These are phyloP conservation scores for Apogon hyalosoma DNA, from an alignment of 2,797 vertebrate genomes.

Conservation along the genomic window DNA sequence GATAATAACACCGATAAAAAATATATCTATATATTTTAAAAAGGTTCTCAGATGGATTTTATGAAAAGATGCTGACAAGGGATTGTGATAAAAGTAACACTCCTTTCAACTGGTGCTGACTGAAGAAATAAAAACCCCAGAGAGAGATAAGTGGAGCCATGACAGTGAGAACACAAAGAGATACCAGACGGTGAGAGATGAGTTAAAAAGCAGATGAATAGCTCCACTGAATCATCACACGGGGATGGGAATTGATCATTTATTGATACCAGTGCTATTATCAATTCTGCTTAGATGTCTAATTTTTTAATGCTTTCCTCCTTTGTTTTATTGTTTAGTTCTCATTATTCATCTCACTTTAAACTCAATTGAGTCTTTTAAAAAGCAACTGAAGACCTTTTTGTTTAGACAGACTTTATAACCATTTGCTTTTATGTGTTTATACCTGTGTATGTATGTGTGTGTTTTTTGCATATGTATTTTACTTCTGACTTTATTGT, in stretches of 20 bases:
- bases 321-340: too few species aligned
- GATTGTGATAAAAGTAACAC: not conserved
- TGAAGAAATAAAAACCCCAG: conserved; percentile 19
- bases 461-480: too few species aligned
- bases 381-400: too few species aligned
- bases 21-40: not conserved
- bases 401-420: too few species aligned
- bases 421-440: too few species aligned
- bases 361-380: too few species aligned
- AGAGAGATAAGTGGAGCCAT: not conserved
- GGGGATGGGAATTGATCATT: not conserved
- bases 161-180: conserved; percentile 7
- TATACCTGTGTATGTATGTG: too few species aligned
- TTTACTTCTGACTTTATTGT: too few species aligned
- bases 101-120: not conserved
- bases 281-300: too few species aligned
- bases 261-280: too few species aligned
- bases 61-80: conserved; percentile 2
- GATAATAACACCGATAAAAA: conserved; percentile 9
- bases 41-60: conserved; percentile 9
- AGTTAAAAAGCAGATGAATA: conserved; percentile 3
- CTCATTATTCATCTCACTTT: too few species aligned
- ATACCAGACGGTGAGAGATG: conserved; percentile 11
- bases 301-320: too few species aligned
- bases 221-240: conserved; percentile 25